Conservation (phyloP, 2,797 vertebrate species). For the Microchirus variegatus region DNA sequence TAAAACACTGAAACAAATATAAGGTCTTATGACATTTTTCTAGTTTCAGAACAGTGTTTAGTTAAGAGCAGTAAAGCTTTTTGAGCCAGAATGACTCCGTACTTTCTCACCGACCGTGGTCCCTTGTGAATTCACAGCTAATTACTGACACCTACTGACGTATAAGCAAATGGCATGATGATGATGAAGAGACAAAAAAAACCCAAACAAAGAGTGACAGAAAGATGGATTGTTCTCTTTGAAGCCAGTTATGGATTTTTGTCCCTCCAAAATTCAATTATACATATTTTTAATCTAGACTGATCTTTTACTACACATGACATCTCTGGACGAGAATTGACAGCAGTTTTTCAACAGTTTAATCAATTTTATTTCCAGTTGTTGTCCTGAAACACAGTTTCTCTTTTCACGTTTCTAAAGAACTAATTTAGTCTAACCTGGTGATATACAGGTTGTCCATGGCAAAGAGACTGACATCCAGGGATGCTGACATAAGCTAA, state of each 20-base stretch:
- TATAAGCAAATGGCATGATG: no score
- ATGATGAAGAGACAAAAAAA: no score
- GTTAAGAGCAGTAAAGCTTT: neutral
- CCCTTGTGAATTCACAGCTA: neutral
- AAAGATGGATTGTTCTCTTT: no score
- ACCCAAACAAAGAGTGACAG: no score
- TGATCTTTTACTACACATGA: neutral
- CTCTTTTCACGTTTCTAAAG: no score
- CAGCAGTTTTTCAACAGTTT: neutral
- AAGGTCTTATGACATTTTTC: no score
- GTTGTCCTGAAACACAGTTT: slow-evolving; percentile 38
- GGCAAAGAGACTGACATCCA: slow-evolving; percentile 1
- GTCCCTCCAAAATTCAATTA: no score
- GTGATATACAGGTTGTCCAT: slow-evolving; percentile 14
- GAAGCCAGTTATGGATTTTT: no score
- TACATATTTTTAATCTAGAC: neutral
- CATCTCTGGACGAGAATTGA: neutral
- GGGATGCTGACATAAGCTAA: slow-evolving; percentile 1
- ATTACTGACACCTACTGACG: neutral
- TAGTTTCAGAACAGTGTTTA: no score
- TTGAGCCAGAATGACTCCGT: neutral
- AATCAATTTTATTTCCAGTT: slow-evolving; percentile 19
- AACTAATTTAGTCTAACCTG: no score
- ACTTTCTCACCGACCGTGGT: no score
- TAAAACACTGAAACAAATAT: no score